Evolutionary conservation across 2,888 invertebrate genomes (phyloP), one percentile per base, ranked within the genome.

Genomic region (Taenaris catops): DNA sequence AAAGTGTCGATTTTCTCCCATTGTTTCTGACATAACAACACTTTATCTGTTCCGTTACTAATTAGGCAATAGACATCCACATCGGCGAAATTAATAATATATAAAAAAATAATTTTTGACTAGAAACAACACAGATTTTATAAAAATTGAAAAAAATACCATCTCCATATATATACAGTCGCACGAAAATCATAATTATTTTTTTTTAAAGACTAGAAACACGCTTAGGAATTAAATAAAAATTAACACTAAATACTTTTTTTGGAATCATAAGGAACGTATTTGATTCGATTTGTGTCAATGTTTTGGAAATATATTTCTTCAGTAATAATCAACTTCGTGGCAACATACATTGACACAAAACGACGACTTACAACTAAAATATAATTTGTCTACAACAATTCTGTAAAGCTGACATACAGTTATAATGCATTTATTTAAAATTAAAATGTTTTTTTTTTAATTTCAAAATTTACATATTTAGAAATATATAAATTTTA

Each of bases 101-200:
- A 63, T 64, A 69, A 74, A 74, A 68, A 79, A 79, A 73, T 74
- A 76, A 79, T 31, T 20, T 80, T 84, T 76, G 84, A 84, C 84
- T 84, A 83, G 84, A 80, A 75, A 68, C 64, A 83, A 84, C 76
- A 68, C 64, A 73, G 55, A 53, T 55, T 47, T 54, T 46, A 53
- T 63, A 63, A 66, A 70, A 53, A 61, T 56, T 57, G 14, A 60
- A 72, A 61, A 74, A 78, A 70, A 58, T 52, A 75, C 63, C 54
- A 68, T 60, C 6, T 19, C 14, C 23, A 21, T 58, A 53, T 49
- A 51, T 48, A 62, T 74, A 81, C 84, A 84, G 84, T 74, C 84
- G 84, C 84, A 84, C 81, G 55, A 40, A 41, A 37, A 50, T 45
- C 37, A 46, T 33, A 43, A 40, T 29, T 12, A 7, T 4, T 6